Conservation (phyloP, 2,888 invertebrate species). For the Congeria kusceri region DNA sequence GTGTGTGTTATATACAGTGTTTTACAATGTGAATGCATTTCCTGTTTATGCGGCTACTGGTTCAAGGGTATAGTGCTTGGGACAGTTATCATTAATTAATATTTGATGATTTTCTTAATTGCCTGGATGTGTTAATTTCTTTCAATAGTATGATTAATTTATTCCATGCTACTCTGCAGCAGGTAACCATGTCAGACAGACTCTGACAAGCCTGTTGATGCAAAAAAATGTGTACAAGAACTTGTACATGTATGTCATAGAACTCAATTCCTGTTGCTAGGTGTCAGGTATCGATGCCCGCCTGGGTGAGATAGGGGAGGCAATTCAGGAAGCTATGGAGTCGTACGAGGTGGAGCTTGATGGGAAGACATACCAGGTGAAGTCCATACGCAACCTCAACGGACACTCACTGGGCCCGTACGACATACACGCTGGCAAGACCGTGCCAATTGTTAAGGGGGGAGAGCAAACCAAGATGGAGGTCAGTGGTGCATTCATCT, state of each 20-base stretch:
- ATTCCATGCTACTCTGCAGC: too few species aligned
- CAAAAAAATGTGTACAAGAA: too few species aligned
- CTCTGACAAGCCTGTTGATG: not conserved
- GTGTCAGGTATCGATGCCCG: constrained; percentile 98
- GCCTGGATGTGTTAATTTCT: too few species aligned
- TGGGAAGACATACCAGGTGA: constrained; percentile 97
- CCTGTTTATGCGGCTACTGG: too few species aligned
- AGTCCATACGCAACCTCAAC: constrained; percentile 98
- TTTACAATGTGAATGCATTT: too few species aligned
- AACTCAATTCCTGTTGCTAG: constrained; percentile 71
- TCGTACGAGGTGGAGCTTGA: constrained; percentile 99
- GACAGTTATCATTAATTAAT: too few species aligned
- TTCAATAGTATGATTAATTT: too few species aligned
- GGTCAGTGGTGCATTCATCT: constrained; percentile 76
- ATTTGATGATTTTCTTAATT: too few species aligned
- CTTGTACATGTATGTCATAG: too few species aligned
- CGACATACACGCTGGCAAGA: constrained; percentile 96
- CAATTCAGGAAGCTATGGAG: constrained; percentile 99
- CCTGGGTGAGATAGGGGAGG: constrained; percentile 97
- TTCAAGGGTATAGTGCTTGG: too few species aligned
- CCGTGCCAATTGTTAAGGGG: constrained; percentile 99
- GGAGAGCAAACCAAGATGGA: constrained; percentile 99
- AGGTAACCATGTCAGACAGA: not conserved
- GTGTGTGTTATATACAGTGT: too few species aligned
- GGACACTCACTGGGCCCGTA: constrained; percentile 99